A percentile compares a stretch with the other conserved stretches of the same genome.
Evolutionary conservation across 2,113 vertebrate species (phyloP).

Genomic region (Silurus asotus): DNA sequence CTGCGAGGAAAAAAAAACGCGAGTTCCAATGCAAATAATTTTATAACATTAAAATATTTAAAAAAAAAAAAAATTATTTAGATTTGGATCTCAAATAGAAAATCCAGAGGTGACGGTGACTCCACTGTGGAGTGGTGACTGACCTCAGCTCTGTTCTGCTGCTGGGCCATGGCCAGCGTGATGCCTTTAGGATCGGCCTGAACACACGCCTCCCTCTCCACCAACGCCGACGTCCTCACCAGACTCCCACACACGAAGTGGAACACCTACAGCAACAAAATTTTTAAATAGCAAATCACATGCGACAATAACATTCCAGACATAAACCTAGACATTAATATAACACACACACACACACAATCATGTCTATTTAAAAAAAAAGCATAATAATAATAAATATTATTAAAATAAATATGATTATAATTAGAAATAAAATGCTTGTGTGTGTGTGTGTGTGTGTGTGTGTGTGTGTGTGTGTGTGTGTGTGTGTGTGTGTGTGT

Average conservation of each 20-base stretch:
- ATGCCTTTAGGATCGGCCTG: constrained; percentile 74
- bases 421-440: background rate
- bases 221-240: constrained; percentile 48
- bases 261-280: constrained; percentile 49
- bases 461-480: background rate
- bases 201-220: constrained; percentile 57
- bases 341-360: background rate
- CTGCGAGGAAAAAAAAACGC: constrained; percentile 55
- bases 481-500: background rate
- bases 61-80: no score
- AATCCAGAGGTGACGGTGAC: background rate
- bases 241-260: constrained; percentile 74
- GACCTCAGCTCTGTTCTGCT: constrained; percentile 79
- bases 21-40: background rate
- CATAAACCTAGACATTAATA: background rate
- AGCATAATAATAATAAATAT: no score
- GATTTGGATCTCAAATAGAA: background rate
- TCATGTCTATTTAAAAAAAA: background rate
- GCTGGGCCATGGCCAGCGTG: constrained; percentile 72
- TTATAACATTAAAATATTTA: no score
- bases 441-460: background rate
- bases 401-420: no score
- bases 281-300: background rate
- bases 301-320: background rate
- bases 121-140: background rate